Conservation (phyloP, 2,888 invertebrate species). For the Trypoxylon attenuatum region DNA sequence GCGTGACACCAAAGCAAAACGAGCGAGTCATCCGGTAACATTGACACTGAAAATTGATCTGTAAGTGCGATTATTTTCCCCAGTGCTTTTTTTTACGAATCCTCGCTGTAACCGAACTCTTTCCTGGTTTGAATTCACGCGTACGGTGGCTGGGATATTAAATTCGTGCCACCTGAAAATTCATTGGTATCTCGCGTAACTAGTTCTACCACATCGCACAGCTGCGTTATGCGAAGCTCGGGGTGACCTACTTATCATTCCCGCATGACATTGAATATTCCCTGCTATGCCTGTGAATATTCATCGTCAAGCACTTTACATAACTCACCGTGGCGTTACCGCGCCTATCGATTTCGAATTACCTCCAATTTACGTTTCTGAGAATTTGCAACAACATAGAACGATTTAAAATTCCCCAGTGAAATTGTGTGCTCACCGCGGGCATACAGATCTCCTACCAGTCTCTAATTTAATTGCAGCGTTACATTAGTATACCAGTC, state of each 20-base stretch:
- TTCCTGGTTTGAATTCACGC: no score
- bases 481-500: no score
- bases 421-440: no score
- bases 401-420: conserved; percentile 25
- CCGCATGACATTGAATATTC: conserved; percentile 26
- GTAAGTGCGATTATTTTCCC: no score
- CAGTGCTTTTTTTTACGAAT: no score
- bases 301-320: conserved; percentile 37
- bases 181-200: conserved; percentile 9
- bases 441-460: no score
- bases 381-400: conserved; percentile 9
- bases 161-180: conserved; percentile 10
- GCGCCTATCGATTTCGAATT: conserved; percentile 33
- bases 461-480: conserved; percentile 27
- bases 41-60: no score
- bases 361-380: conserved; percentile 8
- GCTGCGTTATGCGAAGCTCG: conserved; percentile 26
- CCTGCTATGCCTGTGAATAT: conserved; percentile 22
- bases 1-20: no score
- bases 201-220: conserved; percentile 11
- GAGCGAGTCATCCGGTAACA: no score
- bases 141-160: neutral
- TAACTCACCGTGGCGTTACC: conserved; percentile 20
- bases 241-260: conserved; percentile 36
- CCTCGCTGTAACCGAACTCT: no score